Conservation (phyloP, 2,888 invertebrate species). For the Nephrocerus scutellatus region DNA sequence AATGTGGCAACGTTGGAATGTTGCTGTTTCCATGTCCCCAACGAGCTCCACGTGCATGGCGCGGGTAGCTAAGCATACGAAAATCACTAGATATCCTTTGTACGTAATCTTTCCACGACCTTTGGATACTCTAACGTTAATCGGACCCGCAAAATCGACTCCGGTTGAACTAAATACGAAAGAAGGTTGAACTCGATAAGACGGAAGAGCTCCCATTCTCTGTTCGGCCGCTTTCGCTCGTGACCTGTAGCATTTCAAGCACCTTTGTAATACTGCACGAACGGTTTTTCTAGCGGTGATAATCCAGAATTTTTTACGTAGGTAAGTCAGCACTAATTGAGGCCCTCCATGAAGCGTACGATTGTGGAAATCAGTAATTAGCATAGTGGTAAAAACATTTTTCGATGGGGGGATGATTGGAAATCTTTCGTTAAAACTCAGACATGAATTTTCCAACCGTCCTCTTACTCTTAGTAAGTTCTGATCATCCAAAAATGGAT, state of each 20-base stretch:
- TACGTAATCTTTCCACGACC: constrained; percentile 7
- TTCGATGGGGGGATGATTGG: too few relatives aligned
- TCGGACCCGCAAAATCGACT: constrained; percentile 21
- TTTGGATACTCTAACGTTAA: constrained; percentile 16
- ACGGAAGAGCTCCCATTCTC: constrained; percentile 24
- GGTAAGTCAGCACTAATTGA: too few relatives aligned
- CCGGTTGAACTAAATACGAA: constrained; percentile 20
- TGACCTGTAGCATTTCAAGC: constrained; percentile 14
- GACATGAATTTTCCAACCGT: too few relatives aligned
- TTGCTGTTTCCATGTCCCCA: constrained; percentile 16
- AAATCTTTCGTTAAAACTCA: too few relatives aligned
- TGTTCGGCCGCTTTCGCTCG: constrained; percentile 3
- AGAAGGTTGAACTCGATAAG: constrained; percentile 11
- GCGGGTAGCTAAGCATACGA: constrained; percentile 19
- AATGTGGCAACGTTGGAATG: constrained; percentile 17
- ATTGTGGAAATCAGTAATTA: too few relatives aligned
- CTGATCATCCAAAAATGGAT: too few relatives aligned
- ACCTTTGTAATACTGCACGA: constrained; percentile 7
- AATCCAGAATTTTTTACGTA: constrained; percentile 12
- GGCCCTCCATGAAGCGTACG: too few relatives aligned
- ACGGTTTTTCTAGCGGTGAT: constrained; percentile 9
- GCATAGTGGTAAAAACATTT: too few relatives aligned
- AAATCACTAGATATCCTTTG: constrained; percentile 20
- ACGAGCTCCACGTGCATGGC: constrained; percentile 22
- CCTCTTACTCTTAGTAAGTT: too few relatives aligned